A percentile compares a stretch with the other conserved stretches of the same genome.
phyloP scores from a whole-genome alignment of 2,797 vertebrate genomes.

The Oreortyx pictus region DNA sequence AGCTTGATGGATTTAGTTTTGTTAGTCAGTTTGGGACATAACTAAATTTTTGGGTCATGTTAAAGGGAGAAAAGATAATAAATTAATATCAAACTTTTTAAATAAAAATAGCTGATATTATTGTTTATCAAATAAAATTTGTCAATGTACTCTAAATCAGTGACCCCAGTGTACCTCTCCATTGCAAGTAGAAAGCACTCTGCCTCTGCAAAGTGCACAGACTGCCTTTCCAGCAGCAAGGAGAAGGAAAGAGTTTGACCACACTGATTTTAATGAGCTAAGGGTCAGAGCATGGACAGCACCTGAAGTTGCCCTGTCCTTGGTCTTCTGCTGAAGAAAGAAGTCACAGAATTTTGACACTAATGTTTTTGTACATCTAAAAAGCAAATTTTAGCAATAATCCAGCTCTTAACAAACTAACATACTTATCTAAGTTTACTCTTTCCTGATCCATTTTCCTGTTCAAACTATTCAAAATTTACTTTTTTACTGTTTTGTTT shows the following conservation, averaged over 20 bases:
- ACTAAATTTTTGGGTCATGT: not conserved
- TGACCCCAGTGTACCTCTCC: not conserved
- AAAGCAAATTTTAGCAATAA: not conserved
- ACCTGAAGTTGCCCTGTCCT: not conserved
- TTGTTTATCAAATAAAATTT: not conserved
- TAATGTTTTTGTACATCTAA: not conserved
- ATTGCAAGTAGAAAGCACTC: not conserved
- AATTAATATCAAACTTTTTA: not conserved
- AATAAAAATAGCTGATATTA: not conserved
- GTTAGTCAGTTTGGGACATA: not conserved
- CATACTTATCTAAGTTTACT: not conserved
- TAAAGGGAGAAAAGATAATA: not conserved
- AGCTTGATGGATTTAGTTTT: not conserved
- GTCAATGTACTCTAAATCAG: not conserved
- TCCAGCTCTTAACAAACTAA: not conserved
- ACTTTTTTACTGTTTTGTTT: not conserved
- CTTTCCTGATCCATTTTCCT: not conserved
- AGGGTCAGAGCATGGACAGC: not conserved
- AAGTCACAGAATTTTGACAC: not conserved
- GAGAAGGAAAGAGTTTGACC: not conserved
- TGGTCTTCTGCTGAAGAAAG: not conserved
- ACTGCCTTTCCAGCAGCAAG: not conserved
- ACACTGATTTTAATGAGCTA: not conserved
- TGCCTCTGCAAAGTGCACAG: not conserved
- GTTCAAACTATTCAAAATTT: not conserved